Conservation (phyloP, 2,113 vertebrate genomes). For the Ophiodon elongatus region DNA sequence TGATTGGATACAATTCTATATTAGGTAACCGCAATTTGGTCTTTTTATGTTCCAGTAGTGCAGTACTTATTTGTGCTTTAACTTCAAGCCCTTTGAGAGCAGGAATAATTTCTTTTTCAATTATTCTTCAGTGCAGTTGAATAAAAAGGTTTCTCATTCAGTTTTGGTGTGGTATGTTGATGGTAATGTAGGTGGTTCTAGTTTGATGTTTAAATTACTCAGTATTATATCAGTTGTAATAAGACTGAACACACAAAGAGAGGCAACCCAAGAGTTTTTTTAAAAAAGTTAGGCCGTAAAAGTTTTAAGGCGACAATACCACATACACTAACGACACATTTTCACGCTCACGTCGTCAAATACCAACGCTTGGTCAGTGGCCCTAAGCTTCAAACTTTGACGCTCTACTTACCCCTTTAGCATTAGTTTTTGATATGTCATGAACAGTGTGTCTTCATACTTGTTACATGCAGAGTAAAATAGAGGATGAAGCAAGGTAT, state of each 20-base stretch:
- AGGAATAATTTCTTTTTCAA: neutral
- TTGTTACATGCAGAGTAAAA: too few species aligned
- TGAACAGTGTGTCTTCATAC: too few species aligned
- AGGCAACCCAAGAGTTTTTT: neutral
- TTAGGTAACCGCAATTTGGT: neutral
- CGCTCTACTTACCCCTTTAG: too few species aligned
- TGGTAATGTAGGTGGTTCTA: neutral
- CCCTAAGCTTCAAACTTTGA: too few species aligned
- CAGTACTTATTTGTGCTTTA: neutral
- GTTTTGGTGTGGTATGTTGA: neutral
- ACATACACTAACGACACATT: neutral
- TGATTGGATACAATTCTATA: neutral
- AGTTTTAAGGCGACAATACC: neutral
- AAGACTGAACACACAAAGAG: neutral
- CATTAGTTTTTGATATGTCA: too few species aligned
- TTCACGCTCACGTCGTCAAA: neutral
- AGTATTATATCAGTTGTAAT: neutral
- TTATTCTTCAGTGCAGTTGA: neutral
- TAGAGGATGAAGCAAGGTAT: too few species aligned
- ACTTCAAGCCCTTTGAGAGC: neutral
- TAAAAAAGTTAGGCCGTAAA: neutral
- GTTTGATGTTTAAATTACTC: slow-evolving; percentile 5
- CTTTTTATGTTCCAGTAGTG: neutral
- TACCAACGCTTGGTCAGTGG: too few species aligned
- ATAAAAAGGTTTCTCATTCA: neutral